Percentiles rank a stretch among this genome's conserved stretches.
phyloP scores from a whole-genome alignment of 2,113 vertebrate genomes.

The Terrapene triunguis region DNA sequence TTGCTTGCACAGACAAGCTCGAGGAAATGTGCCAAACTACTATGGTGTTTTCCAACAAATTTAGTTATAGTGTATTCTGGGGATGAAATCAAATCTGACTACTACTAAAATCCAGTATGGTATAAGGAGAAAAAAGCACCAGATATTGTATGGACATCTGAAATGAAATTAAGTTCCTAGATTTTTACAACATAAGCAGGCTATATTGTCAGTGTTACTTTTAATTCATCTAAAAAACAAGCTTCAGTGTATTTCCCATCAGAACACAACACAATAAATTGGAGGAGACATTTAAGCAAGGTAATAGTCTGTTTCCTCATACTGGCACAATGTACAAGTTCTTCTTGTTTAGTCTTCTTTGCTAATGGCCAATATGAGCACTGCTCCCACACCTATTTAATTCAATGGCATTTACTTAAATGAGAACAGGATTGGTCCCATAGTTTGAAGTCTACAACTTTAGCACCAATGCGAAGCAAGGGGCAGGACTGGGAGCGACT shows the following conservation, averaged over 20 bases:
- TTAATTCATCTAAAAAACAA: no score
- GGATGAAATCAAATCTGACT: neutral
- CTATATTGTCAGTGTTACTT: neutral
- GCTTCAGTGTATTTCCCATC: accelerated
- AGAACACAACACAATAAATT: neutral
- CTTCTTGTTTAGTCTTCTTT: neutral
- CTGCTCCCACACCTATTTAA: neutral
- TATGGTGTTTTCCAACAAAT: neutral
- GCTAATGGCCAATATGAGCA: neutral
- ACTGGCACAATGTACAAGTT: neutral
- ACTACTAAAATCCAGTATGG: neutral
- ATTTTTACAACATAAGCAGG: neutral
- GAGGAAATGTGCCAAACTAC: neutral
- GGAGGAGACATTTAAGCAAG: neutral
- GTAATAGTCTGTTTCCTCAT: neutral
- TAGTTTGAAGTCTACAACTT: neutral
- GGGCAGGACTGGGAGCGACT: neutral
- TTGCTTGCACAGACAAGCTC: neutral
- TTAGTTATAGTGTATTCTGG: neutral
- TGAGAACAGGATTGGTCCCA: neutral
- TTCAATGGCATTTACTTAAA: neutral
- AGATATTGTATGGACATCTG: neutral
- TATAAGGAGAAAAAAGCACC: neutral
- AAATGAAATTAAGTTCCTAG: neutral
- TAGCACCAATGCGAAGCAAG: neutral